Percentiles rank a stretch among this genome's conserved stretches.
Evolutionary conservation across 2,888 invertebrate genomes (phyloP).

Genomic region (Plebejus argus): DNA sequence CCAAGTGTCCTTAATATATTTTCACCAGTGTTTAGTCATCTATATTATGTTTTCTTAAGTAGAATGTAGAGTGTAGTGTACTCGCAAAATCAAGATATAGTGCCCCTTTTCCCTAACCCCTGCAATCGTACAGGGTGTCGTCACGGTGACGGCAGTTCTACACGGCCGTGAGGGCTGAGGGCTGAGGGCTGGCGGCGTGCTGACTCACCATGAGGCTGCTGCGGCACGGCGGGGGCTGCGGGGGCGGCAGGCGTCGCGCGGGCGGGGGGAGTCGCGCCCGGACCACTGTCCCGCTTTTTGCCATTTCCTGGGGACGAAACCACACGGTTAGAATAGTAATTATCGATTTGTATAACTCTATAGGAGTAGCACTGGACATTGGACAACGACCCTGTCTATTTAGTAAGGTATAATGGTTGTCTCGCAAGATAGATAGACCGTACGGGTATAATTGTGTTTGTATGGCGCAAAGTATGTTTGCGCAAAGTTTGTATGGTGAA

Average conservation of each 20-base stretch:
- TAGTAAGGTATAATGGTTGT: neutral
- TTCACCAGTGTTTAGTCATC: neutral
- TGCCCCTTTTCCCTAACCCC: neutral
- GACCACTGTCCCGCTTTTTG: slow-evolving; percentile 75
- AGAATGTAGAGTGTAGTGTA: neutral
- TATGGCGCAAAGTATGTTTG: too few species aligned
- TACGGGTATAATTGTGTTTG: neutral
- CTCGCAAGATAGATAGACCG: too few species aligned
- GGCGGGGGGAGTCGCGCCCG: slow-evolving; percentile 61
- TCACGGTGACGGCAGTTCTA: neutral
- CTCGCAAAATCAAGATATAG: neutral
- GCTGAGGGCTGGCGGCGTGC: slow-evolving; percentile 16
- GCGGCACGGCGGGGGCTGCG: slow-evolving; percentile 62
- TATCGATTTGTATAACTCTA: neutral
- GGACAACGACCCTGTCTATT: neutral
- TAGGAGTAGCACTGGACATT: neutral
- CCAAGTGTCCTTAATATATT: too few species aligned
- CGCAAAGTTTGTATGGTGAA: too few species aligned
- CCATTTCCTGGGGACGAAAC: slow-evolving; percentile 68
- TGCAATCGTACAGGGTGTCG: neutral
- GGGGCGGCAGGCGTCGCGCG: slow-evolving; percentile 60
- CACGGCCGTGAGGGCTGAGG: neutral
- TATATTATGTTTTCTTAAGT: neutral
- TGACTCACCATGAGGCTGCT: slow-evolving; percentile 67
- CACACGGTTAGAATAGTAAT: neutral